Base-by-base conservation (phyloP, 2,888 invertebrate species). In the Pseudococcus jackbeardsleyi region DNA sequence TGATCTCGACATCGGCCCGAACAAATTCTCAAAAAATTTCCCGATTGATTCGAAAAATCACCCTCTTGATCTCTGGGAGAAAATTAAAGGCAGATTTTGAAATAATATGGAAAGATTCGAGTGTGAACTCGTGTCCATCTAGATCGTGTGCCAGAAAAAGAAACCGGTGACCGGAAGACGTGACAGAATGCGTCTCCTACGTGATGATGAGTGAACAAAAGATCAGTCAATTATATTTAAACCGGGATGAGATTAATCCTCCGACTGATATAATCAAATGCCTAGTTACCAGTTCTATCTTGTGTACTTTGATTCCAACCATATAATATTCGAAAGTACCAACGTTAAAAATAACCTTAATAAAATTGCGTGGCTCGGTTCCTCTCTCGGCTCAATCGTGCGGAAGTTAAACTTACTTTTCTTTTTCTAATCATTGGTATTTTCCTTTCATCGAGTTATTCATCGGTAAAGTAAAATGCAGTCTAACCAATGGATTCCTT, bases 121-220 rank as follows among this genome's bases (percentile, higher is more conserved):
- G 87, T 79, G 54, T 87, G 87, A 87, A 87, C 79, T 79, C 87
- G 87, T 79, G 87, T 54, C 87, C 79, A 82, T 87, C 50, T 87
- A 87, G 79, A 87, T 87, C 87, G 77, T 87, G 87, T 87, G 87
- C 87, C 87, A 87, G 87, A 87, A 87, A 87, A 87, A 79, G 79
- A 79, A 87, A 87, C 87, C 87, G 87, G 87, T 87, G 87, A 87
- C 87, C 87, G 87, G 87, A 87, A 87, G 87, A 87, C 87, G 87
- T 87, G 87, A 87, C 79, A 87, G 79, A 79, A 87, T 87, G 77
- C 59, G 87, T 87, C 87, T 87, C 87, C 79, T 87, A 87, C 87
- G 87, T 87, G 87, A 48, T 87, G 77, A 87, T 87, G 26, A 77
- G 48, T 59, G 87, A 87, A 87, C 87, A 87, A 87, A 87, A 77